phyloP scores from a whole-genome alignment of 2,113 vertebrate species.

The Xenopus borealis region DNA sequence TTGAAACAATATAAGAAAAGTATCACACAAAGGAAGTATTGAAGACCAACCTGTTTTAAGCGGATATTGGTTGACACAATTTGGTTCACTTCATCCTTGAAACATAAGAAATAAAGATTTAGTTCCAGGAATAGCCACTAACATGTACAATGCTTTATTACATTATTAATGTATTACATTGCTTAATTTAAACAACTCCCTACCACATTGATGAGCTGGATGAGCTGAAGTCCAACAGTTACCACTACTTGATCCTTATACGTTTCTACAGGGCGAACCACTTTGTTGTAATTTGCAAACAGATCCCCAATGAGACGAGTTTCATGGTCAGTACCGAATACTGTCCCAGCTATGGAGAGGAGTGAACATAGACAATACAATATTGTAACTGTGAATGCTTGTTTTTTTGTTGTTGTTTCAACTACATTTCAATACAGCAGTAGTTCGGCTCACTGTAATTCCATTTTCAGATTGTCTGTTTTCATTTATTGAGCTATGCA shows the following conservation, averaged over 20 bases:
- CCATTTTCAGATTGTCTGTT: too few relatives aligned
- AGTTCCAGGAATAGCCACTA: not conserved
- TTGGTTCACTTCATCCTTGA: constrained; percentile 93
- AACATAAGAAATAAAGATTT: not conserved
- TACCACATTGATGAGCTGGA: constrained; percentile 97
- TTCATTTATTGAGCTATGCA: too few relatives aligned
- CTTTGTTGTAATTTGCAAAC: constrained; percentile 82
- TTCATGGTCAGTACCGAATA: constrained; percentile 77
- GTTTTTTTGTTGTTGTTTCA: too few relatives aligned
- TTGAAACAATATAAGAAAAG: too few relatives aligned
- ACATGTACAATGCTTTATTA: not conserved
- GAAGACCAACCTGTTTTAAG: constrained; percentile 75
- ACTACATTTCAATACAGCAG: too few relatives aligned
- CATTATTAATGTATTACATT: too few relatives aligned
- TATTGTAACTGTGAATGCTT: too few relatives aligned
- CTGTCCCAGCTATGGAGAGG: constrained; percentile 57
- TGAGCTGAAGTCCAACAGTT: constrained; percentile 90
- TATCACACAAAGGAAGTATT: not conserved
- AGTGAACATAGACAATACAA: not conserved
- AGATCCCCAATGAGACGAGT: constrained; percentile 76
- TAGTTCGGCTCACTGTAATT: too few relatives aligned
- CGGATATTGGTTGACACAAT: constrained; percentile 89
- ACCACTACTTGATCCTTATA: constrained; percentile 75
- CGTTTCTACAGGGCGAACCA: constrained; percentile 85
- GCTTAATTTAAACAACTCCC: not conserved